Conservation (phyloP, 2,113 vertebrate species). For the Phaethon lepturus region DNA sequence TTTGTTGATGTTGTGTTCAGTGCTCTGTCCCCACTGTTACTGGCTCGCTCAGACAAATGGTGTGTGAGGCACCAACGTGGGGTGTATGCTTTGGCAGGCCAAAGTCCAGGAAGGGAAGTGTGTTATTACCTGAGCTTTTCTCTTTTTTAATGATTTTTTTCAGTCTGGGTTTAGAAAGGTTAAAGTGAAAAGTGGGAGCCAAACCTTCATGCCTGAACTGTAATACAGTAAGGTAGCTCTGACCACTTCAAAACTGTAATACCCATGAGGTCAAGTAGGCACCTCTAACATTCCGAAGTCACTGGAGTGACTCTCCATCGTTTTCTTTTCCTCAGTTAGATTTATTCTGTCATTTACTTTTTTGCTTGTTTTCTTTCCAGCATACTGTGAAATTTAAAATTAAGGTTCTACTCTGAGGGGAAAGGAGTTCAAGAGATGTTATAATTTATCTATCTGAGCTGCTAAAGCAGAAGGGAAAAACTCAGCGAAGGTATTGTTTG, state of each 20-base stretch:
- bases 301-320: fast-evolving
- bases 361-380: not conserved
- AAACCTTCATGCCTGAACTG: not conserved
- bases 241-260: not conserved
- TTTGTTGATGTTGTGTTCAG: not conserved
- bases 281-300: not conserved
- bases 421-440: not conserved
- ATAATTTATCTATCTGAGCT: not conserved
- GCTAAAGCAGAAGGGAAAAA: not conserved
- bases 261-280: not conserved
- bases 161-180: not conserved
- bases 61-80: fast-evolving
- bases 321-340: not conserved
- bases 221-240: not conserved
- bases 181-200: not conserved
- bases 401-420: not conserved
- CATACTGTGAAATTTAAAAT: not conserved
- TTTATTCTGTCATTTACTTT: not conserved
- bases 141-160: not conserved
- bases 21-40: not conserved
- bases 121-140: not conserved
- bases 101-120: not conserved
- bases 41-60: not conserved
- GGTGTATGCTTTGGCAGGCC: not conserved
- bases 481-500: not conserved